Evolutionary conservation across 2,797 vertebrate genomes (phyloP).

Genomic region (Urocyon cinereoargenteus): DNA sequence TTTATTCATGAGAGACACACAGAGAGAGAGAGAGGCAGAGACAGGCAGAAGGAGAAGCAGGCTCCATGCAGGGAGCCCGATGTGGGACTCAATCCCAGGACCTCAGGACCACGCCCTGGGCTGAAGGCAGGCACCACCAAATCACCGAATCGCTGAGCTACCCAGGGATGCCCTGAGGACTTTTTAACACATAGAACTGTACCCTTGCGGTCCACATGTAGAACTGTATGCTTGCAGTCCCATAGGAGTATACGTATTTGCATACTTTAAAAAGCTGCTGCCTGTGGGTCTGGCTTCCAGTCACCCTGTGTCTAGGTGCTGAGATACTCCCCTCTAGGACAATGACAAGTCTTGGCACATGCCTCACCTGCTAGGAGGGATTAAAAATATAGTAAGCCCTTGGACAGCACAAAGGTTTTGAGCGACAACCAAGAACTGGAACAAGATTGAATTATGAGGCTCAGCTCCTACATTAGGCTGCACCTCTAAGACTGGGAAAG

Average conservation of each 20-base stretch:
- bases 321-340: neutral
- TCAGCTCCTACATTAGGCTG: neutral
- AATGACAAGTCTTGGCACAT: neutral
- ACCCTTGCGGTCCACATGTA: too few species aligned
- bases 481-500: too few species aligned
- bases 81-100: too few species aligned
- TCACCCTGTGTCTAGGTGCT: neutral
- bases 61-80: too few species aligned
- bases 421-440: neutral
- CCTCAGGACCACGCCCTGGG: too few species aligned
- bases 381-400: neutral
- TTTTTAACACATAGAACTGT: neutral
- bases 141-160: too few species aligned
- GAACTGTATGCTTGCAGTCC: neutral
- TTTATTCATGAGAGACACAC: too few species aligned
- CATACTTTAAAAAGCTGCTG: neutral
- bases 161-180: neutral
- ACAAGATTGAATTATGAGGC: rapidly evolving
- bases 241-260: rapidly evolving
- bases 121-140: too few species aligned
- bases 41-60: too few species aligned
- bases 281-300: neutral
- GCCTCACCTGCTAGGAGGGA: neutral
- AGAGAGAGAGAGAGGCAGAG: too few species aligned
- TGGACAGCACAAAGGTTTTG: neutral